A percentile compares a stretch with the other conserved stretches of the same genome.
Evolutionary conservation across 2,113 vertebrate species (phyloP).

Genomic region (Poecilia latipinna): DNA sequence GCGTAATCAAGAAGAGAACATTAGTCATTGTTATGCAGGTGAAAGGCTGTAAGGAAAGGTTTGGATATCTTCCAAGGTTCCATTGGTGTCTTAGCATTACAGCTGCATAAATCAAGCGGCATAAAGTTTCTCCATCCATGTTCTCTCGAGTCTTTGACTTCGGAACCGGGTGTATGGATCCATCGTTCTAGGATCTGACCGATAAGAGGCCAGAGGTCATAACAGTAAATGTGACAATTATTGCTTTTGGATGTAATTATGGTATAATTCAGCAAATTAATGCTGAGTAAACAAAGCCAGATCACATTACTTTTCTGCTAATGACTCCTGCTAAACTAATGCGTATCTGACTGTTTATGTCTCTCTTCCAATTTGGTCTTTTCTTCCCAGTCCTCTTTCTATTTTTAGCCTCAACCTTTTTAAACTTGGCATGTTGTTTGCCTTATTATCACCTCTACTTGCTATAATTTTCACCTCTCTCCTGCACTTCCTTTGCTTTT

Average conservation of each 20-base stretch:
- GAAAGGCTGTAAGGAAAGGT: constrained; percentile 22
- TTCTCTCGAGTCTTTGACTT: neutral
- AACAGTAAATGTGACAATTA: constrained; percentile 12
- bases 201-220: constrained; percentile 11
- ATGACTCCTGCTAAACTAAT: constrained; percentile 44
- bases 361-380: constrained; percentile 6
- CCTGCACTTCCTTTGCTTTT: neutral
- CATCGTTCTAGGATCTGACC: constrained; percentile 28
- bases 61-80: constrained; percentile 63
- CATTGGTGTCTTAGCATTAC: constrained; percentile 27
- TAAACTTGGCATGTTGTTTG: neutral
- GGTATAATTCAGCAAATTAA: constrained; percentile 29
- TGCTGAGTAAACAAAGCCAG: constrained; percentile 36
- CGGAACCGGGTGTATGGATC: neutral
- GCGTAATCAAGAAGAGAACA: constrained; percentile 46
- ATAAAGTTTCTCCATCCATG: neutral
- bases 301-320: constrained; percentile 17
- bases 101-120: constrained; percentile 19
- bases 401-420: neutral
- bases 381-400: constrained; percentile 1
- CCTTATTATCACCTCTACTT: constrained; percentile 21
- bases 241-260: constrained; percentile 41
- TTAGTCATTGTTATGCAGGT: constrained; percentile 37
- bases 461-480: neutral
- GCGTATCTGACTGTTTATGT: constrained; percentile 1